These are phyloP conservation scores for Oryzias woworae DNA, from an alignment of 2,113 vertebrate genomes.

Conservation along the genomic window DNA sequence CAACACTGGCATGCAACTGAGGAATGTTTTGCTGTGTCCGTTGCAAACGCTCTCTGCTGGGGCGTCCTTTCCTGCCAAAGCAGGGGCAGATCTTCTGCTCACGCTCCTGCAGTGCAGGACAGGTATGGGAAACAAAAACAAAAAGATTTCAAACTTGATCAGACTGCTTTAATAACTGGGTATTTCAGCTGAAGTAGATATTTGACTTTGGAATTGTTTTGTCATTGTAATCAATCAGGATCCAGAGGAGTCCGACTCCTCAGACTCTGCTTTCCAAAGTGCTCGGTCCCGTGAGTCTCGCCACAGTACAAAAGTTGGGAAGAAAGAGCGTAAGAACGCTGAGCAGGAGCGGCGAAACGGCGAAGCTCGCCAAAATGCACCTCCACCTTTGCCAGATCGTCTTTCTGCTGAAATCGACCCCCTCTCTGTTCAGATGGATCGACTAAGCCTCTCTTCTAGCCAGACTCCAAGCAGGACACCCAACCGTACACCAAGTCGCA, in stretches of 20 bases:
- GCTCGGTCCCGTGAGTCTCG: slow-evolving; percentile 93
- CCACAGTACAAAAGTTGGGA: slow-evolving; percentile 91
- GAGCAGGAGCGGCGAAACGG: slow-evolving; percentile 64
- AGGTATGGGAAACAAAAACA: slow-evolving; percentile 59
- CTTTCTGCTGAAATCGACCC: slow-evolving; percentile 90
- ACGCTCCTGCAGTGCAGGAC: slow-evolving; percentile 90
- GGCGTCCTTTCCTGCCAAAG: slow-evolving; percentile 94
- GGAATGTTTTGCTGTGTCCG: slow-evolving; percentile 93
- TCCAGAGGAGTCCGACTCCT: slow-evolving; percentile 93
- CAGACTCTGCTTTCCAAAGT: slow-evolving; percentile 95
- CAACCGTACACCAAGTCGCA: slow-evolving; percentile 75
- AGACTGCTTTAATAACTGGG: neutral
- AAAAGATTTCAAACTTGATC: neutral
- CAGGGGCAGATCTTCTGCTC: slow-evolving; percentile 99
- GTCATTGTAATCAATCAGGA: slow-evolving; percentile 73
- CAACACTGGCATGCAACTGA: slow-evolving; percentile 98
- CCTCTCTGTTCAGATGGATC: slow-evolving; percentile 92
- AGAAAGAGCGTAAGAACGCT: slow-evolving; percentile 82
- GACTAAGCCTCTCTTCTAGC: slow-evolving; percentile 85
- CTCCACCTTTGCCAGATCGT: slow-evolving; percentile 81
- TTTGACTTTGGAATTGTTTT: neutral
- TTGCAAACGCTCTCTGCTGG: slow-evolving; percentile 95
- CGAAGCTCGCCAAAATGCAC: slow-evolving; percentile 69
- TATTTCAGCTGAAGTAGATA: neutral
- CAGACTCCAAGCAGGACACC: slow-evolving; percentile 79